A percentile compares a stretch with the other conserved stretches of the same genome.
These are phyloP conservation scores for Pachliopta kotzebuea DNA, from an alignment of 2,888 invertebrate species.

Conservation along the genomic window DNA sequence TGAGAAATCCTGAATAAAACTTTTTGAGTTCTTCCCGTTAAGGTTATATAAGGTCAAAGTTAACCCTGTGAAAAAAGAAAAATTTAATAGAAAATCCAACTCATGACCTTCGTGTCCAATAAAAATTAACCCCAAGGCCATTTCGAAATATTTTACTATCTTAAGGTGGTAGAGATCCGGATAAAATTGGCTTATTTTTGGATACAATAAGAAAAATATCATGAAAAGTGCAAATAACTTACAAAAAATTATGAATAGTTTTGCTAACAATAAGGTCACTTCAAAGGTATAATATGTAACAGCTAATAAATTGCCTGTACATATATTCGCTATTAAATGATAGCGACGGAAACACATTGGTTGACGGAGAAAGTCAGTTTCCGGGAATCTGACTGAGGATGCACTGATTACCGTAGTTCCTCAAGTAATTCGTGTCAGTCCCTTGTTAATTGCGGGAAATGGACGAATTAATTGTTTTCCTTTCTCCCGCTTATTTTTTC, in stretches of 20 bases:
- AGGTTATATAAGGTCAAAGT: too few relatives aligned
- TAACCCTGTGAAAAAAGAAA: too few relatives aligned
- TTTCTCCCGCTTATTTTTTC: constrained; percentile 58
- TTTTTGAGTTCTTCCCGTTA: too few relatives aligned
- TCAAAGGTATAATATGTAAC: background rate
- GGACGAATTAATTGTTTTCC: constrained; percentile 73
- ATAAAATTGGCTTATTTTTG: too few relatives aligned
- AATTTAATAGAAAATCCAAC: too few relatives aligned
- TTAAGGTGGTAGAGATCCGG: too few relatives aligned
- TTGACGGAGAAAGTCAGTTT: constrained; percentile 56
- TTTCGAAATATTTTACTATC: too few relatives aligned
- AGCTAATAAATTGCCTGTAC: background rate
- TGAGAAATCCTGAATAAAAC: too few relatives aligned
- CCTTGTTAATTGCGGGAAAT: constrained; percentile 72
- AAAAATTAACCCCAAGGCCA: too few relatives aligned
- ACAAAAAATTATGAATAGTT: background rate
- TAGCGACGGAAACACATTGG: constrained; percentile 33
- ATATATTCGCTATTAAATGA: background rate
- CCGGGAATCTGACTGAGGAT: constrained; percentile 42
- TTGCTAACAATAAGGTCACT: background rate
- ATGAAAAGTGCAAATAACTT: too few relatives aligned
- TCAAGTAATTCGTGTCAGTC: constrained; percentile 68
- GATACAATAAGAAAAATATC: too few relatives aligned
- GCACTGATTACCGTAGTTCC: constrained; percentile 62
- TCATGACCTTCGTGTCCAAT: too few relatives aligned